phyloP scores from a whole-genome alignment of 2,888 invertebrate genomes.

The Tenthredo notha region DNA sequence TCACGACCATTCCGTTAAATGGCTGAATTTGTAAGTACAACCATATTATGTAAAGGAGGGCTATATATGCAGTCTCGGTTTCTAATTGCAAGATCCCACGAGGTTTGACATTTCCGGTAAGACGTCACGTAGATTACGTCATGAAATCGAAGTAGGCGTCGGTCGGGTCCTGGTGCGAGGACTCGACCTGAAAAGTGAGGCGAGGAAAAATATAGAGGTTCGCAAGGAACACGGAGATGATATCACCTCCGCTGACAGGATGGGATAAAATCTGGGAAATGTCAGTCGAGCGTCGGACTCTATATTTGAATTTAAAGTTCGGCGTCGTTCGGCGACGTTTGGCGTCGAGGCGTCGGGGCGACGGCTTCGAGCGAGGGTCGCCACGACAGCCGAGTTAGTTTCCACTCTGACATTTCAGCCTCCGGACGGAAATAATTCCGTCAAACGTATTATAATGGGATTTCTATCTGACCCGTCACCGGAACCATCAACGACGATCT shows the following conservation, averaged over 20 bases:
- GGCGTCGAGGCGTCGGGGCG: slow-evolving; percentile 43
- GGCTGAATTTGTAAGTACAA: slow-evolving; percentile 21
- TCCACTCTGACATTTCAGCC: slow-evolving; percentile 31
- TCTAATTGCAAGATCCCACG: slow-evolving; percentile 52
- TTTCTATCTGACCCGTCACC: slow-evolving; percentile 39
- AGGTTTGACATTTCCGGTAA: slow-evolving; percentile 45
- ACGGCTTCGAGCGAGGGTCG: slow-evolving; percentile 36
- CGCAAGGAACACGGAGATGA: slow-evolving; percentile 53
- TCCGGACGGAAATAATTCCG: slow-evolving; percentile 46
- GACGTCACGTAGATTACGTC: slow-evolving; percentile 58
- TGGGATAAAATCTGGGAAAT: slow-evolving; percentile 71
- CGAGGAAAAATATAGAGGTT: slow-evolving; percentile 51
- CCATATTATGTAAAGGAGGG: background rate
- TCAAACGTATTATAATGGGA: slow-evolving; percentile 32
- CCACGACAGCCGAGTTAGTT: slow-evolving; percentile 47
- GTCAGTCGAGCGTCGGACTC: slow-evolving; percentile 68
- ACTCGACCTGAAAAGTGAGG: slow-evolving; percentile 51
- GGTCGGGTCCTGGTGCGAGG: slow-evolving; percentile 33
- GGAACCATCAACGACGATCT: slow-evolving; percentile 29
- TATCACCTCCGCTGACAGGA: slow-evolving; percentile 56
- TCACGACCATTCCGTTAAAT: background rate
- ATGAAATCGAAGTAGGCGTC: slow-evolving; percentile 47
- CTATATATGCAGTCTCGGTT: slow-evolving; percentile 37
- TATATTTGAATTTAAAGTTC: slow-evolving; percentile 68
- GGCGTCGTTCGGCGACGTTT: slow-evolving; percentile 44